Evolutionary conservation across 2,888 invertebrate genomes (phyloP).

Genomic region (Cerastis rubricosa): DNA sequence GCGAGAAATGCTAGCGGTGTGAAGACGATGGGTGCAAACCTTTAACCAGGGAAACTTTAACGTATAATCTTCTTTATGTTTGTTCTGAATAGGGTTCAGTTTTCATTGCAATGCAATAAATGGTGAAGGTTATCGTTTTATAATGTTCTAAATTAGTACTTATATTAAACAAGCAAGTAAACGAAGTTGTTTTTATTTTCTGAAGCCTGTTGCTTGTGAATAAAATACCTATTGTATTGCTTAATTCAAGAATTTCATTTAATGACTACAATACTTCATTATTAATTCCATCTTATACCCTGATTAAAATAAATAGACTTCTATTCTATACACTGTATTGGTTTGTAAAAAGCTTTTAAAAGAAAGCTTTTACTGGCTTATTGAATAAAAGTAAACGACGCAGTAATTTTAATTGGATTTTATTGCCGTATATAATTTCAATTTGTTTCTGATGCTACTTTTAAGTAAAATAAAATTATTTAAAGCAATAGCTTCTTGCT

Average conservation of each 20-base stretch:
- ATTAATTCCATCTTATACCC: neutral
- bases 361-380: neutral
- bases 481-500: neutral
- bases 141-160: neutral
- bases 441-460: neutral
- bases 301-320: neutral
- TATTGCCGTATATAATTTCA: no score
- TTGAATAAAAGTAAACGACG: neutral
- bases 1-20: constrained; percentile 20
- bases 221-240: neutral
- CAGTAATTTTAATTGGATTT: neutral
- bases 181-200: neutral
- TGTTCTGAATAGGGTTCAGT: neutral
- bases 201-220: neutral
- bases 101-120: neutral
- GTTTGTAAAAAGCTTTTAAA: neutral
- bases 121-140: neutral
- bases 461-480: neutral
- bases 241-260: neutral
- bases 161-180: neutral
- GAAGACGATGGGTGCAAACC: constrained; percentile 4
- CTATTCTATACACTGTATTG: neutral
- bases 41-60: constrained; percentile 1
- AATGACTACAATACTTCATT: neutral
- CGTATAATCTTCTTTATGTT: neutral